Base-by-base conservation (phyloP, 2,888 invertebrate species). In the Lobophora halterata region DNA sequence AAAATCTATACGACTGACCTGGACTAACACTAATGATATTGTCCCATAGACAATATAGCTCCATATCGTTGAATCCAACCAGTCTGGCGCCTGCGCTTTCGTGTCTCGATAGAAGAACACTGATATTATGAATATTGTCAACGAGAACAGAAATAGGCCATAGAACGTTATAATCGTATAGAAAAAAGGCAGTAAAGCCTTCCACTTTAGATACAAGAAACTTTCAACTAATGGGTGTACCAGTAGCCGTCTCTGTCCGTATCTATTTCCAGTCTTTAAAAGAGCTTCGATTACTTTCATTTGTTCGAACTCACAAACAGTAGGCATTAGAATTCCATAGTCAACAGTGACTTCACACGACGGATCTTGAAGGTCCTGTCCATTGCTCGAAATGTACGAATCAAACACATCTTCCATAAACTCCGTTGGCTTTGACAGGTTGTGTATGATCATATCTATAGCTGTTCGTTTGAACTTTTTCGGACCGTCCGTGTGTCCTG, bases 201-300 rank as follows among this genome's bases (percentile, higher is more conserved):
- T 83, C 90, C 90, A 90, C 68, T 90, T 90, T 1, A 90, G 59
- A 43, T 76, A 85, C 0, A 90, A 60, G 51, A 90, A 90, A 45
- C 89, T 89, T 59, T 90, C 89, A 1, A 89, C 73, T 23, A 90
- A 63, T 0, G 90, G 90, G 66, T 90, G 90, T 1, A 90, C 79
- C 0, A 90, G 65, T 1, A 90, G 57, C 17, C 68, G 72, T 36
- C 78, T 80, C 41, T 89, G 87, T 0, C 79, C 74, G 32, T 80
- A 73, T 59, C 87, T 72, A 31, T 88, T 88, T 0, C 89, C 88
- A 44, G 88, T 88, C 51, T 89, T 86, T 1, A 90, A 52, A 1
- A 90, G 56, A 0, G 89, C 87, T 53, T 89, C 87, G 23, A 90
- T 77, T 0, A 90, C 89, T 55, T 88, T 85, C 82, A 89, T 89